Percentiles rank a stretch among this genome's conserved stretches.
Evolutionary conservation across 2,113 vertebrate species (phyloP).

Genomic region (Sula dactylatra): DNA sequence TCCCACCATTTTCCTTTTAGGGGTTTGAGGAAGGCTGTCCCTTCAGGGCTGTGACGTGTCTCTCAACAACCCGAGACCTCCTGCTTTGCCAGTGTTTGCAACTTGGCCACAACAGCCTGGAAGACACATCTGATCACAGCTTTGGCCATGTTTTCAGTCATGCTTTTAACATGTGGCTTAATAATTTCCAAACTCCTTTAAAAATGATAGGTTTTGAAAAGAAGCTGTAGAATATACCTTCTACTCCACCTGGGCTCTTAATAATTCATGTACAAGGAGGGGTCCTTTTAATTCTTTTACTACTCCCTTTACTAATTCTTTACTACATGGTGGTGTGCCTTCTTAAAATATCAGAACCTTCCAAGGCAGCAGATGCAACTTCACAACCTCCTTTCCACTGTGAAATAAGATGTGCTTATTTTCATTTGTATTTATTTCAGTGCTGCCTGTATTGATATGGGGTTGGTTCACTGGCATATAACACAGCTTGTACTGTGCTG

Average conservation of each 20-base stretch:
- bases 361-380: background rate
- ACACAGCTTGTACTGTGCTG: background rate
- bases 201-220: background rate
- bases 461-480: background rate
- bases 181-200: background rate
- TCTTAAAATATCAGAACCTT: background rate
- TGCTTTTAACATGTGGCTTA: background rate
- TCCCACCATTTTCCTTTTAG: background rate
- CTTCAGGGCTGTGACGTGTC: background rate
- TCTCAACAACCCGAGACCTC: background rate
- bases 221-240: background rate
- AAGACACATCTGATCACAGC: background rate
- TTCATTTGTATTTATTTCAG: background rate
- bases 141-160: background rate
- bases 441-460: background rate
- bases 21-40: background rate
- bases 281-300: background rate
- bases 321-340: background rate
- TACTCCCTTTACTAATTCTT: background rate
- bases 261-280: background rate
- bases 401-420: background rate
- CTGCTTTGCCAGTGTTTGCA: background rate
- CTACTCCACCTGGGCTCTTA: background rate
- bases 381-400: background rate
- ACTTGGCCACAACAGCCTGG: background rate